Evolutionary conservation across 2,113 vertebrate species (phyloP).

Genomic region (Centropristis striata): DNA sequence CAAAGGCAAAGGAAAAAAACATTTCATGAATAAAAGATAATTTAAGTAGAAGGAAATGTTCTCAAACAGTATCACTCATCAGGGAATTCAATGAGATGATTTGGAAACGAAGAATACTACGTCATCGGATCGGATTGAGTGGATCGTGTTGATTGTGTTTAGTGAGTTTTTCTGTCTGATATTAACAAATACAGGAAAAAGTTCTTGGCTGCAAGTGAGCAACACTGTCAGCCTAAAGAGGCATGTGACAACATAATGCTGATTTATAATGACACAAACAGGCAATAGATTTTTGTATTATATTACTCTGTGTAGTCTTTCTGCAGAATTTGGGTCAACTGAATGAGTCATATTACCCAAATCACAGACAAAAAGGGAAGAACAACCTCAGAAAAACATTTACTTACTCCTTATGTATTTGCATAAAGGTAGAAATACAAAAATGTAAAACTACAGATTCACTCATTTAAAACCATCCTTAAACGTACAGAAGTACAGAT

Average conservation of each 20-base stretch:
- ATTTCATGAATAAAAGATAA: constrained; percentile 46
- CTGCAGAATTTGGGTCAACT: neutral
- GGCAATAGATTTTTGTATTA: neutral
- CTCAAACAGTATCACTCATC: constrained; percentile 51
- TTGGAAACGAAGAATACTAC: constrained; percentile 18
- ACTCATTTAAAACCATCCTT: neutral
- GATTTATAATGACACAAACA: constrained; percentile 6
- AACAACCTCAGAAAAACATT: neutral
- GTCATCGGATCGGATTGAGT: constrained; percentile 29
- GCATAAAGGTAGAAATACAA: neutral
- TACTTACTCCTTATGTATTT: neutral
- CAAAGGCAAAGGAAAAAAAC: constrained; percentile 40
- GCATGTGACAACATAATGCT: neutral
- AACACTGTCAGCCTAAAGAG: neutral
- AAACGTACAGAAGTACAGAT: no score
- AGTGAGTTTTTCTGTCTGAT: constrained; percentile 6
- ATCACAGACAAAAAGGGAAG: constrained; percentile 82
- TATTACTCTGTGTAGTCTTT: neutral
- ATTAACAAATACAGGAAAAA: constrained; percentile 13
- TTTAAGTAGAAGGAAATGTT: constrained; percentile 39
- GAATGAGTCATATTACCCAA: constrained; percentile 83
- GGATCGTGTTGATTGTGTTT: constrained; percentile 37
- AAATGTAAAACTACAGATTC: neutral
- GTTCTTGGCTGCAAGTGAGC: neutral
- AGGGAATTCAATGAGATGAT: constrained; percentile 45